Evolutionary conservation across 2,113 vertebrate species (phyloP).

Genomic region (Mirounga angustirostris): DNA sequence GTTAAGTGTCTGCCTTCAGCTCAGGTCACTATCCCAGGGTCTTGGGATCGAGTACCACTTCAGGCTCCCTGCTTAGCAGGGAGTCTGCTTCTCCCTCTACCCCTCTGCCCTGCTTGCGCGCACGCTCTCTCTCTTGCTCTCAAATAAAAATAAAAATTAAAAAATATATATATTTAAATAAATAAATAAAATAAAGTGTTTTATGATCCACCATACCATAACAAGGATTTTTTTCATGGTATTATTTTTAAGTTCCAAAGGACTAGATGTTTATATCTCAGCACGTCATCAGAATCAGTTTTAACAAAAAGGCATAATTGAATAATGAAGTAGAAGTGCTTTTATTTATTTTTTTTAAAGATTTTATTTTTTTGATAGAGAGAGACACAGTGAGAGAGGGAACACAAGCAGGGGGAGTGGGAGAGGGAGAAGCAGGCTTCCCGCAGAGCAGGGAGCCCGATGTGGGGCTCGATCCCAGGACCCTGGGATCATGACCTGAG

Average conservation of each 20-base stretch:
- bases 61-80: background rate
- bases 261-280: slow-evolving; percentile 4
- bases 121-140: background rate
- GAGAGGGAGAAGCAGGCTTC: too few species aligned
- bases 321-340: slow-evolving; percentile 17
- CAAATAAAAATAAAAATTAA: too few species aligned
- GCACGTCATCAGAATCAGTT: background rate
- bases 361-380: too few species aligned
- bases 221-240: background rate
- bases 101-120: background rate
- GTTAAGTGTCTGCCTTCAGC: background rate
- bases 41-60: background rate
- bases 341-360: background rate
- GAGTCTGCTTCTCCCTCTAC: background rate
- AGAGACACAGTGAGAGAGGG: too few species aligned
- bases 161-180: background rate
- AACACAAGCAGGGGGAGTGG: too few species aligned
- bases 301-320: background rate
- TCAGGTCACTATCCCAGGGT: background rate
- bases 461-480: too few species aligned
- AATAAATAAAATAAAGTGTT: background rate
- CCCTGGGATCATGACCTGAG: too few species aligned
- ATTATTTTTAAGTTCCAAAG: slow-evolving; percentile 39
- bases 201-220: background rate
- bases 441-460: too few species aligned